These are phyloP conservation scores for Siderastrea siderea DNA, from an alignment of 92 coral and sea anemone genomes.

Conservation along the genomic window DNA sequence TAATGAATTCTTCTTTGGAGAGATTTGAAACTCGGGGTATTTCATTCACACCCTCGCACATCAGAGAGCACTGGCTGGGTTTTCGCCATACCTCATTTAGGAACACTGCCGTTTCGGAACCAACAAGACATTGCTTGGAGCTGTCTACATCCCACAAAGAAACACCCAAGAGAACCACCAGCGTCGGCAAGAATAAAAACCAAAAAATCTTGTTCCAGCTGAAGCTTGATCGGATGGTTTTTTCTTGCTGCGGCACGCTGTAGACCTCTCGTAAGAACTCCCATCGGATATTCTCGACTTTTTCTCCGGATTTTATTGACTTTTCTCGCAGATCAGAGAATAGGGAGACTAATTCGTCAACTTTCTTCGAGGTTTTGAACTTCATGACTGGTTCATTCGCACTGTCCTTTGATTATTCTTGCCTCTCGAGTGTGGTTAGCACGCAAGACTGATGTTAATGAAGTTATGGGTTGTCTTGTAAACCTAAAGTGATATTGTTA, in stretches of 20 bases:
- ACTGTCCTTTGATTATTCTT: too few relatives aligned
- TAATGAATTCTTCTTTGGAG: constrained; percentile 78
- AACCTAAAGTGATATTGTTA: too few relatives aligned
- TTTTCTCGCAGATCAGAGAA: constrained; percentile 73
- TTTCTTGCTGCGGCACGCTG: constrained; percentile 1
- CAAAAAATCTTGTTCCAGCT: constrained; percentile 49
- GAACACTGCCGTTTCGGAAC: constrained; percentile 60
- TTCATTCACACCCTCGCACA: constrained; percentile 90
- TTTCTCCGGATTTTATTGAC: constrained; percentile 69
- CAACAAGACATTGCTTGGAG: constrained; percentile 66
- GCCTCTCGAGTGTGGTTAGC: too few relatives aligned
- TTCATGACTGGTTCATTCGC: constrained; percentile 32
- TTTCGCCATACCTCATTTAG: constrained; percentile 83
- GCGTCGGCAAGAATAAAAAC: constrained; percentile 70
- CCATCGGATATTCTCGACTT: constrained; percentile 62
- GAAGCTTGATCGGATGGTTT: constrained; percentile 21
- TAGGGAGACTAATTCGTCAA: constrained; percentile 59
- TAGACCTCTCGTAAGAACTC: constrained; percentile 64
- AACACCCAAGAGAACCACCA: constrained; percentile 47
- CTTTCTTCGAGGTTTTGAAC: constrained; percentile 34
- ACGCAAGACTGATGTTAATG: too few relatives aligned
- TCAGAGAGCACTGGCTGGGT: constrained; percentile 80
- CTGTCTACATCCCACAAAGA: constrained; percentile 36
- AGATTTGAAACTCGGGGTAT: constrained; percentile 87
- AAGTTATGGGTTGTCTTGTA: too few relatives aligned